phyloP scores from a whole-genome alignment of 2,113 vertebrate genomes.

The Pyxicephalus adspersus region DNA sequence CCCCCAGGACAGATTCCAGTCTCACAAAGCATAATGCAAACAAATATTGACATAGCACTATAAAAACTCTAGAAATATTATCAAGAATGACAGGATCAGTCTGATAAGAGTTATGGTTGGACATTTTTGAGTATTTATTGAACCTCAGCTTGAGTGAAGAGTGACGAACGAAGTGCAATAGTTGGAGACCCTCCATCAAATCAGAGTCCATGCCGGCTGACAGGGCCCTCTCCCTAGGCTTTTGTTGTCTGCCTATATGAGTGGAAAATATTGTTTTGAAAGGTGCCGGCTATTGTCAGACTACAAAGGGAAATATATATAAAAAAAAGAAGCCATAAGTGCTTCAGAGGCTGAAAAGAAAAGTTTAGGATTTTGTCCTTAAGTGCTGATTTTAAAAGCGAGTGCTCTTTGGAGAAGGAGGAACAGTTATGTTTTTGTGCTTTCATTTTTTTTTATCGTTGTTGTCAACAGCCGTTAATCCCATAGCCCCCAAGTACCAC shows the following conservation, averaged over 20 bases:
- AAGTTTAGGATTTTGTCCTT: background rate
- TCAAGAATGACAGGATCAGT: background rate
- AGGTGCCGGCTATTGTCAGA: conserved; percentile 39
- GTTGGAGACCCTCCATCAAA: conserved; percentile 23
- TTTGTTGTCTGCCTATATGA: conserved; percentile 18
- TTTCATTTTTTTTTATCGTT: background rate
- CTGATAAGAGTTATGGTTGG: conserved; percentile 19
- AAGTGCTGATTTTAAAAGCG: background rate
- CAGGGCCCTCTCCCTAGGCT: conserved; percentile 1
- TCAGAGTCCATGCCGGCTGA: background rate
- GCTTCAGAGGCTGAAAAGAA: background rate
- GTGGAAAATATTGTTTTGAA: conserved; percentile 34
- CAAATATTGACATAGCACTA: too few relatives aligned
- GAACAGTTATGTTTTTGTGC: too few relatives aligned
- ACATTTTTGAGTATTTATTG: conserved; percentile 10
- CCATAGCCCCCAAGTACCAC: background rate
- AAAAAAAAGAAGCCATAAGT: background rate
- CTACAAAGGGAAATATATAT: conserved; percentile 10
- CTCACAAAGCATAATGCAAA: too few relatives aligned
- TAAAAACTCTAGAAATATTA: too few relatives aligned
- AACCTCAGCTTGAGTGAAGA: background rate
- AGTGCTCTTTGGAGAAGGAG: background rate
- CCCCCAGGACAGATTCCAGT: too few relatives aligned
- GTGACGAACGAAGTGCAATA: conserved; percentile 27
- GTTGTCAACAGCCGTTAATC: background rate